Percentiles rank a stretch among this genome's conserved stretches.
These are phyloP conservation scores for Coreoperca whiteheadi DNA, from an alignment of 2,113 vertebrate species.

Conservation along the genomic window DNA sequence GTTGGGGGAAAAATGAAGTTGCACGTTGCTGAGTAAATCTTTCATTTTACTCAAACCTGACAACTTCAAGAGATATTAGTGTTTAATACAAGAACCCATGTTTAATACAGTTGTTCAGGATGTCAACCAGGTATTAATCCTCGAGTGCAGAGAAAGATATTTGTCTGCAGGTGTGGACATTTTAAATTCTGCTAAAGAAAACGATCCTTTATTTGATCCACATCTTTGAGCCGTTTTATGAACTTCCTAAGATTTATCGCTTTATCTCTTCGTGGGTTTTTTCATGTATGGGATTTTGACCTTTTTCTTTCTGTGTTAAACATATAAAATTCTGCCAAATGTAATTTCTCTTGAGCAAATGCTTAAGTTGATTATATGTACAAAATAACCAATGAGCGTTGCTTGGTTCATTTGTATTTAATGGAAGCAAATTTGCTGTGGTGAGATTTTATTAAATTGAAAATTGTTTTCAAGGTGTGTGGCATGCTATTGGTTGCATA, in stretches of 20 bases:
- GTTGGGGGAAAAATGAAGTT: slow-evolving; percentile 1
- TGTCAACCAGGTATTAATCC: neutral
- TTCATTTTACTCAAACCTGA: slow-evolving; percentile 7
- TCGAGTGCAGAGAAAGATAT: slow-evolving; percentile 8
- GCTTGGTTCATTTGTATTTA: slow-evolving; percentile 64
- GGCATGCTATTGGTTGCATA: neutral
- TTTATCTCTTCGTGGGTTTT: slow-evolving; percentile 5
- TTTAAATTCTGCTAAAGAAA: slow-evolving; percentile 23
- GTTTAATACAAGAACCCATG: neutral
- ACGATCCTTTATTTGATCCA: neutral
- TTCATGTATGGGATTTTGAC: neutral
- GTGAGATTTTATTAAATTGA: slow-evolving; percentile 62
- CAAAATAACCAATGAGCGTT: slow-evolving; percentile 60
- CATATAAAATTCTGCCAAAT: neutral
- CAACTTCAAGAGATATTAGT: neutral
- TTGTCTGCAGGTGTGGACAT: slow-evolving; percentile 1
- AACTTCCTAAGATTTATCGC: neutral
- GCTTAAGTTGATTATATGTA: slow-evolving; percentile 73
- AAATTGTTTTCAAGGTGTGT: slow-evolving; percentile 23
- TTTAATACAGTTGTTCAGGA: neutral
- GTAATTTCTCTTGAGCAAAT: slow-evolving; percentile 28
- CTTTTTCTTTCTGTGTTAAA: neutral
- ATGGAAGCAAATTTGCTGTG: slow-evolving; percentile 30
- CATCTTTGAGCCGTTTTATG: slow-evolving; percentile 18
- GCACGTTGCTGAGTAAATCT: slow-evolving; percentile 22